Base-by-base conservation (phyloP, 2,797 vertebrate species). In the Chrysocyon brachyurus region DNA sequence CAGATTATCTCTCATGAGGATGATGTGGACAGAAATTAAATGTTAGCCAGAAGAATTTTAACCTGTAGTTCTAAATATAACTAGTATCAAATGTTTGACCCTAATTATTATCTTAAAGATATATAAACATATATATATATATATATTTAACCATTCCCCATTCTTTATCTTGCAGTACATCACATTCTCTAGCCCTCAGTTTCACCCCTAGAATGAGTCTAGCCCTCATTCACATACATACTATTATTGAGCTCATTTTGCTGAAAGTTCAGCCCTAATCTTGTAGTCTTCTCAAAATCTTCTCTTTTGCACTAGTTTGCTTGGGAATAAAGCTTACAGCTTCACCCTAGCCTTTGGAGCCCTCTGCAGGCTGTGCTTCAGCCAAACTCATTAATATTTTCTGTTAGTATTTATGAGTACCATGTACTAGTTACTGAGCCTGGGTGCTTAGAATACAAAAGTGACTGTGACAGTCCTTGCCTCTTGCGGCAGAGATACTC, bases 11-110 rank as follows among this genome's bases (percentile, higher is more conserved):
- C 64, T 17, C 54, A 93, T 64, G 24, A 90, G 68, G 36, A 93
- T 72, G 19, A 79, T 28, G 1, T 90, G 70, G 85, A 90, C 46
- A 93, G 81, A 66, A 97, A 91, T 96, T 75, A 89, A 92, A 83
- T 36, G 16, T 78, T 84, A 94, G 10, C 57, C 49, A 90, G 64
- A 49, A 97, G 70, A 86, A 79, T 89, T 94, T 95, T 95, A 89
- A 83, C 14, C 90, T 84, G 33, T 82, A 57, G 40, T 96, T 84
- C 70, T 93, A 46, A 94, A 68, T 66, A 59, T 94, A 72, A 90
- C 33, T 40, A 72, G 22, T 64, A 24, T 81, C 79, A 96, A 84
- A 79, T 94, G 85, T 73, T 87, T 94, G 90, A 81, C 17, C 52
- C 56, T 84, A 93, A 84, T 87, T 63, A 46, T 68, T 83, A 46